These are phyloP conservation scores for Anthophora plumipes DNA, from an alignment of 2,888 invertebrate species.

Conservation along the genomic window DNA sequence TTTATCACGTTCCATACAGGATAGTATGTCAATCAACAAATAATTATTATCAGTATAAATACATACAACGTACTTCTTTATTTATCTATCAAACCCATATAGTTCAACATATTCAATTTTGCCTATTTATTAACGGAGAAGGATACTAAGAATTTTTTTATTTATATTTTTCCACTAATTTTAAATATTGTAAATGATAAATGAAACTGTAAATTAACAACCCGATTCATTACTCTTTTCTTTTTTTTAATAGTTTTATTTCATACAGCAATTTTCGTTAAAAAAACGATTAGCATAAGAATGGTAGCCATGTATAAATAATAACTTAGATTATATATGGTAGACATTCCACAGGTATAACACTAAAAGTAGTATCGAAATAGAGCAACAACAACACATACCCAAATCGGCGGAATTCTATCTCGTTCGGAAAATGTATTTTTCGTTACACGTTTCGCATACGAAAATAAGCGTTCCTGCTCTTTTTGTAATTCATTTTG, in stretches of 20 bases:
- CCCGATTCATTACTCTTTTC: conserved; percentile 15
- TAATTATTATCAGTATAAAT: conserved; percentile 58
- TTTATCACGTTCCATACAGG: conserved; percentile 84
- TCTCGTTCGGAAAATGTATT: conserved; percentile 77
- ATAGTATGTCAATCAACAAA: conserved; percentile 73
- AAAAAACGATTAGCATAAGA: conserved; percentile 19
- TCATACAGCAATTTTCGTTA: conserved; percentile 4
- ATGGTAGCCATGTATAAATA: background rate
- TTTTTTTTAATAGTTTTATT: conserved; percentile 32
- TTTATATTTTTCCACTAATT: conserved; percentile 49
- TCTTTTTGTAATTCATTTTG: conserved; percentile 90
- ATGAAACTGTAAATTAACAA: conserved; percentile 27
- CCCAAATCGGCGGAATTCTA: conserved; percentile 80
- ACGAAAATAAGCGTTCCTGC: conserved; percentile 89
- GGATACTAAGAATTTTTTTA: conserved; percentile 31
- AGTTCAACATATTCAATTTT: conserved; percentile 4
- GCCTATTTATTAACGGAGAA: conserved; percentile 42
- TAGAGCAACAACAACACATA: conserved; percentile 78
- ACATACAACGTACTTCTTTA: conserved; percentile 49
- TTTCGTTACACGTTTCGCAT: conserved; percentile 87
- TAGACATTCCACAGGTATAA: conserved; percentile 6
- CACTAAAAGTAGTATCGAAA: conserved; percentile 80
- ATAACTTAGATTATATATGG: conserved; percentile 13
- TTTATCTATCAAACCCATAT: conserved; percentile 56
- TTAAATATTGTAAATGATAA: conserved; percentile 36